Conservation (phyloP, 1,140 invertebrate species). For the Drosophila melanogaster region Release_6_plus_ISO1_MT NT_033777.3:7632001-7632500, state of each 20-base stretch:
- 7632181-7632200: conserved; percentile 51
- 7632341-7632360: conserved; percentile 74
- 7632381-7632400: conserved; percentile 38
- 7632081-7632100: conserved; percentile 57
- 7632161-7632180: conserved; percentile 32
- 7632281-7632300: conserved; percentile 3
- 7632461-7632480: no score
- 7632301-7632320: conserved; percentile 29
- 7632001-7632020: conserved; percentile 80
- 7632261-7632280: conserved; percentile 75
- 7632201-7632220: conserved; percentile 33
- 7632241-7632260: conserved; percentile 57
- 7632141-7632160: conserved; percentile 58
- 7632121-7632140: conserved; percentile 50
- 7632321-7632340: conserved; percentile 77
- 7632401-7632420: conserved; percentile 18
- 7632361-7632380: conserved; percentile 47
- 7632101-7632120: conserved; percentile 63
- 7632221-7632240: conserved; percentile 39
- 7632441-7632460: no score
- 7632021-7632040: conserved; percentile 36
- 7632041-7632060: conserved; percentile 52
- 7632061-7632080: conserved; percentile 20
- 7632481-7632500: no score
- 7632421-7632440: conserved; percentile 1